A percentile compares a stretch with the other conserved stretches of the same genome.
These are phyloP conservation scores for Austrofundulus limnaeus DNA, from an alignment of 2,113 vertebrate genomes.

Conservation along the genomic window DNA sequence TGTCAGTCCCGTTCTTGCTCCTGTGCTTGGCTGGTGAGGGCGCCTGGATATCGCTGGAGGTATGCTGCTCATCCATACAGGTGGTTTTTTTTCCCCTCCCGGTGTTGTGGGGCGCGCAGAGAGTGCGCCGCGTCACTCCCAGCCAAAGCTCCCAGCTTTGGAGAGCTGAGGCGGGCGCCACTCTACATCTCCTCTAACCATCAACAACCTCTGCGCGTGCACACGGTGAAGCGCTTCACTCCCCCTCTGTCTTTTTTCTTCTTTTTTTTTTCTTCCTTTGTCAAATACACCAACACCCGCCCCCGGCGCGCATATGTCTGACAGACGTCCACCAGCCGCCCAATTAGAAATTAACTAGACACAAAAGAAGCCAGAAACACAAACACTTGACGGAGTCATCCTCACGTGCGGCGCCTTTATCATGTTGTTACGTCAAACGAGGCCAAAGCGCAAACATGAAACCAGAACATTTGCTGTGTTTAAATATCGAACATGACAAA, in stretches of 20 bases:
- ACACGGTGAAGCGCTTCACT: conserved; percentile 55
- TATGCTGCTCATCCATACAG: conserved; percentile 89
- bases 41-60: conserved; percentile 79
- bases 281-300: conserved; percentile 73
- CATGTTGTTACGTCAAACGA: too few relatives aligned
- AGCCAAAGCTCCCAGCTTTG: conserved; percentile 63
- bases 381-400: conserved; percentile 22
- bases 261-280: background rate
- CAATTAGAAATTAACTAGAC: too few relatives aligned
- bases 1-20: conserved; percentile 69
- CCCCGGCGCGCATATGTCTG: conserved; percentile 72
- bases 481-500: too few relatives aligned
- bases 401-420: too few relatives aligned
- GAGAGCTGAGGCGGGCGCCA: conserved; percentile 56
- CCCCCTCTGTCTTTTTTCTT: conserved; percentile 4
- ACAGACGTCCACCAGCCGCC: conserved; percentile 70
- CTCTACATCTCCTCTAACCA: conserved; percentile 44
- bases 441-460: too few relatives aligned
- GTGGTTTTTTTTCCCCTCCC: conserved; percentile 58
- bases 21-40: conserved; percentile 74
- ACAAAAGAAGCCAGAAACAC: conserved; percentile 25
- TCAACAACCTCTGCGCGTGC: conserved; percentile 45
- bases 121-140: conserved; percentile 74
- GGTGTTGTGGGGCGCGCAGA: conserved; percentile 67
- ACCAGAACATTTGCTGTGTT: too few relatives aligned